Evolutionary conservation across 2,888 invertebrate species (phyloP).

Genomic region (Heliconius cydno): DNA sequence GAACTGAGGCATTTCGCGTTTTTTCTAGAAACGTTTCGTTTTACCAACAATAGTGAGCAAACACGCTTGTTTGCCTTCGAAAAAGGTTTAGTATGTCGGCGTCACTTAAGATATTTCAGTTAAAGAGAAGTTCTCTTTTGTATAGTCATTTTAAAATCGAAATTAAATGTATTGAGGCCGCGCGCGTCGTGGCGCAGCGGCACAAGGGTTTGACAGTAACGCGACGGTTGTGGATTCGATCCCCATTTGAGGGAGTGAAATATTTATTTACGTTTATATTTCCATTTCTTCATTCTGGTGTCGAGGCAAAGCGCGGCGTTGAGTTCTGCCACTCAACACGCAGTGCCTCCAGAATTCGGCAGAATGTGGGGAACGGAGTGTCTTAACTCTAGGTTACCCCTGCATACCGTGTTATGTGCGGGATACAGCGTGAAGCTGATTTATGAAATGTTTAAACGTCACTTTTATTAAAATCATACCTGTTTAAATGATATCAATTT

Average conservation of each 20-base stretch:
- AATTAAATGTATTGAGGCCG: no score
- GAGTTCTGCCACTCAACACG: no score
- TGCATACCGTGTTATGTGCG: not conserved
- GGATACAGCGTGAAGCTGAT: not conserved
- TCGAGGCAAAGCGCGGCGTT: no score
- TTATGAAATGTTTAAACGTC: no score
- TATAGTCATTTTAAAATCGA: not conserved
- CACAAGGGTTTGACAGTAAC: no score
- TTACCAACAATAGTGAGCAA: conserved; percentile 65
- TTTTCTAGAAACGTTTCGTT: conserved; percentile 58
- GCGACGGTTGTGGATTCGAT: no score
- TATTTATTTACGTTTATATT: no score
- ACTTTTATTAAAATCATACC: not conserved
- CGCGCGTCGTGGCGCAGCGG: no score
- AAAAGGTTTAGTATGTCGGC: conserved; percentile 66
- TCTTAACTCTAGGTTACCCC: not conserved
- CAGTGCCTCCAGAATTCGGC: no score
- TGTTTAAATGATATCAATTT: not conserved
- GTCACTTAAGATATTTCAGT: conserved; percentile 59
- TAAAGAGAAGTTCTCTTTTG: conserved; percentile 45
- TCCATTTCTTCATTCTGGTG: no score
- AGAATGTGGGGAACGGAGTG: not conserved
- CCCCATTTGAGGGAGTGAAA: no score
- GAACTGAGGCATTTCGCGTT: conserved; percentile 53
- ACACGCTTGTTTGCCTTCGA: conserved; percentile 65